Evolutionary conservation across 2,888 invertebrate species (phyloP).

Genomic region (Strigamia crassipes): DNA sequence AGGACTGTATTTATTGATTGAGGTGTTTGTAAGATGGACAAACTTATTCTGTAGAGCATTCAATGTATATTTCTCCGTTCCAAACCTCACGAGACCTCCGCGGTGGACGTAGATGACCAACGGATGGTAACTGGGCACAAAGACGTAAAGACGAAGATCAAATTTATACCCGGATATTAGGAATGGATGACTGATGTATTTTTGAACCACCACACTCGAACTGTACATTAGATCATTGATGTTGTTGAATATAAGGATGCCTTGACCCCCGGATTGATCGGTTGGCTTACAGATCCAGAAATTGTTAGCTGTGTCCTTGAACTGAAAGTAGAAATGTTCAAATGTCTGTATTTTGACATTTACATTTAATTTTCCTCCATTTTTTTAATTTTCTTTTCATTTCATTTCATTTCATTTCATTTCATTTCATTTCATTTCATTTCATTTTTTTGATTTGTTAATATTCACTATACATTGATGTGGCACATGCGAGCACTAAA

Average conservation of each 20-base stretch:
- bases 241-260: constrained; percentile 78
- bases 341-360: background rate
- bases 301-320: constrained; percentile 57
- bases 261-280: constrained; percentile 80
- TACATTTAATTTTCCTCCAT: background rate
- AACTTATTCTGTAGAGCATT: constrained; percentile 82
- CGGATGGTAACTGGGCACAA: constrained; percentile 84
- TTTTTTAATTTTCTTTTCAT: too few species aligned
- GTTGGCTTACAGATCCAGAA: constrained; percentile 86
- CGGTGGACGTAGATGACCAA: constrained; percentile 85
- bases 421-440: too few species aligned
- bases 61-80: constrained; percentile 82
- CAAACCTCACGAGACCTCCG: constrained; percentile 76
- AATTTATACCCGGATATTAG: constrained; percentile 89
- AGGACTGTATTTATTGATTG: constrained; percentile 85
- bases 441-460: too few species aligned
- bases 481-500: background rate
- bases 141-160: constrained; percentile 86
- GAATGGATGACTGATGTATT: constrained; percentile 76
- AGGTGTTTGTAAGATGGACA: constrained; percentile 88
- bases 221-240: constrained; percentile 65
- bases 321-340: constrained; percentile 6
- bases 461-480: background rate
- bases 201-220: constrained; percentile 77
- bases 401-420: too few species aligned